Conservation (phyloP, 1,140 invertebrate genomes). For the Himalopsyche phryganea region DNA sequence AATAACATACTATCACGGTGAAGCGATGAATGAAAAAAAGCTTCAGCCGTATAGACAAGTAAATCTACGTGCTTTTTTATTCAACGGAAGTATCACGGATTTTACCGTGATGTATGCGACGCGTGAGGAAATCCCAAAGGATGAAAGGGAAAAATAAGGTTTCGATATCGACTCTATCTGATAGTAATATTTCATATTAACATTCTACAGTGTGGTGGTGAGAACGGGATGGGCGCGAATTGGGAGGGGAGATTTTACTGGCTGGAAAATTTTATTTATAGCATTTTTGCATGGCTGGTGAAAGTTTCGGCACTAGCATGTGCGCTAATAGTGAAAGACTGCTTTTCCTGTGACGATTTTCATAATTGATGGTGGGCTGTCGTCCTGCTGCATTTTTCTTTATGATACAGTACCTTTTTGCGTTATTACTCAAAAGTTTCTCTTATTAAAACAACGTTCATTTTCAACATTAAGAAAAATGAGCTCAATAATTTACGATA, state of each 20-base stretch:
- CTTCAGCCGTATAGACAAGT: too few relatives aligned
- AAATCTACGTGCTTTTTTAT: too few relatives aligned
- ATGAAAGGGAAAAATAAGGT: slow-evolving; percentile 17
- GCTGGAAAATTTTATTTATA: slow-evolving; percentile 26
- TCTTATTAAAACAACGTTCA: too few relatives aligned
- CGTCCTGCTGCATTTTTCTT: too few relatives aligned
- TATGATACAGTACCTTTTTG: too few relatives aligned
- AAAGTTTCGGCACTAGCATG: slow-evolving; percentile 7
- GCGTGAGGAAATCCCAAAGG: slow-evolving; percentile 15
- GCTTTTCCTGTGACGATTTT: too few relatives aligned
- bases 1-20: too few relatives aligned
- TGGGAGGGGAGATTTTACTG: slow-evolving; percentile 9
- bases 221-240: neutral
- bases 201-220: slow-evolving; percentile 4
- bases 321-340: too few relatives aligned
- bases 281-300: slow-evolving; percentile 13
- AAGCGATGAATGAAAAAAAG: too few relatives aligned
- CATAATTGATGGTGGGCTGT: too few relatives aligned
- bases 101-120: slow-evolving; percentile 14
- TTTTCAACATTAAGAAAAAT: neutral
- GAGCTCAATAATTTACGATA: too few relatives aligned
- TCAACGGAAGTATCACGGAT: slow-evolving; percentile 3
- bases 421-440: too few relatives aligned
- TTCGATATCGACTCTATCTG: slow-evolving; percentile 10
- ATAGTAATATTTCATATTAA: slow-evolving; percentile 25